Percentiles rank a stretch among this genome's conserved stretches.
Evolutionary conservation across 2,888 invertebrate species (phyloP).

Genomic region (Synergus laeviventris): DNA sequence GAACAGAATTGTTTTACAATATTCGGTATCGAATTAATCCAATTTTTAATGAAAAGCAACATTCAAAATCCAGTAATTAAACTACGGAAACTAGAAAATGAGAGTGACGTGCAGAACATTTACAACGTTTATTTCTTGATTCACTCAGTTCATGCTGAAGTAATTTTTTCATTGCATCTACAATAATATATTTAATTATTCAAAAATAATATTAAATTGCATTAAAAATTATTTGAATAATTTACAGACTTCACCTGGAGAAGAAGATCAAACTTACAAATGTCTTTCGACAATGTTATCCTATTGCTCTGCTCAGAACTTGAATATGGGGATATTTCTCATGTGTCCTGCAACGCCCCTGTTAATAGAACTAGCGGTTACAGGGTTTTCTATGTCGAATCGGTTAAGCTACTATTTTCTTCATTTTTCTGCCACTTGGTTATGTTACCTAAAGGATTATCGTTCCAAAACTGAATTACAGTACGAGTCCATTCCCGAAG

Average conservation of each 20-base stretch:
- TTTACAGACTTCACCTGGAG: background rate
- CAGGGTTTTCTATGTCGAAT: background rate
- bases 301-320: background rate
- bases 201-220: background rate
- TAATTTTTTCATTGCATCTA: background rate
- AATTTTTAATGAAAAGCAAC: background rate
- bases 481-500: background rate
- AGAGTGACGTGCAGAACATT: background rate
- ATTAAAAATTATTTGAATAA: background rate
- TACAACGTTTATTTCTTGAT: conserved; percentile 24
- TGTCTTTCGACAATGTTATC: conserved; percentile 13
- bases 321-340: conserved; percentile 2
- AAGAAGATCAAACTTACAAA: conserved; percentile 13
- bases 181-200: background rate
- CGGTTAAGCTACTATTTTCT: conserved; percentile 1
- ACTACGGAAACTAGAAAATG: background rate
- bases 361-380: background rate
- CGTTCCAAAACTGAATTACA: background rate
- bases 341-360: conserved; percentile 9
- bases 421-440: background rate
- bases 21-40: conserved; percentile 9
- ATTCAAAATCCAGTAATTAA: conserved; percentile 1
- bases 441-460: background rate
- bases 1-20: background rate
- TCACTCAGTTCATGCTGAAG: background rate